Evolutionary conservation across 2,888 invertebrate species (phyloP), one percentile per base, ranked within the genome.

Genomic region (Phyto melanocephala): DNA sequence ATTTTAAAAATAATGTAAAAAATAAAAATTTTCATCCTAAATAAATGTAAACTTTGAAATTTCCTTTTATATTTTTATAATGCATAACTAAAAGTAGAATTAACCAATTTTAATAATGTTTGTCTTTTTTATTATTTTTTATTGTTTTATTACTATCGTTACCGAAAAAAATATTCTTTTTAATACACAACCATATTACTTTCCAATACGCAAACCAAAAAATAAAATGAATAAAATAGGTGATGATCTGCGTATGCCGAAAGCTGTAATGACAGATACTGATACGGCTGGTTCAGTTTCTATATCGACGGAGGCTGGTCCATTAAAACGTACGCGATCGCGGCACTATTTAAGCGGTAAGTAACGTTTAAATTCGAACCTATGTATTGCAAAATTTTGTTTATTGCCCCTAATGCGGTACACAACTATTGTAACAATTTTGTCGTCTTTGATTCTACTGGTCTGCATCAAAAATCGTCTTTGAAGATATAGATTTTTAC

Each of bases 321-420:
- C 86, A 50, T 78, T 90, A 45, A 91, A 90, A 85, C 89, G 90
- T 68, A 85, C 87, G 67, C 90, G 90, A 78, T 89, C 91, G 85
- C 87, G 90, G 85, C 91, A 91, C 86, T 91, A 91, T 87, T 88
- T 91, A 83, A 91, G 90, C 85, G 91, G 91, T 91, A 88, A 87
- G 89, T 80, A 58, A 33, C 1, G n/a, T 28, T 28, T 28, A 28
- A 28, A n/a, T n/a, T n/a, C n/a, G n/a, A n/a, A n/a, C n/a, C n/a
- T n/a, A n/a, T 65, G 28, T 15, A 28, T 24, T 65, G n/a, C 6
- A n/a, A 42, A 42, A 42, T 42, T 15, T 65, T 11, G 4, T 24
- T 47, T 65, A 65, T 7, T 2, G n/a, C n/a, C n/a, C n/a, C n/a
- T n/a, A n/a, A n/a, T n/a, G n/a, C n/a, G n/a, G n/a, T n/a, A n/a